A percentile compares a stretch with the other conserved stretches of the same genome.
Conservation (phyloP, 2,113 vertebrate species). For the Hypanus sabinus region DNA sequence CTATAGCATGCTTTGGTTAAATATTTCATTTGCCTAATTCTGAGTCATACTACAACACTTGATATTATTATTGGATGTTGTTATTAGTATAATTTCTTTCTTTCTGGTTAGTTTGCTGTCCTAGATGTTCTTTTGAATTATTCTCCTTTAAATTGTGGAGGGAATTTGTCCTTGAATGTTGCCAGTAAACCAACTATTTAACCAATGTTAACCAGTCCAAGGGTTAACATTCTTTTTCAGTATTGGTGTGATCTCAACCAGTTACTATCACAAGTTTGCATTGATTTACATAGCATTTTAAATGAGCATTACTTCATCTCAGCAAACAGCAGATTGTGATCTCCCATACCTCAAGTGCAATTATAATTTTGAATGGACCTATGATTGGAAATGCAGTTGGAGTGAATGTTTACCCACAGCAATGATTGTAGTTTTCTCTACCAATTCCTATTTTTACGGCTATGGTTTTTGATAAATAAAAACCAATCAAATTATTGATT, state of each 20-base stretch:
- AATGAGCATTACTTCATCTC: too few species aligned
- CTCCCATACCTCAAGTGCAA: not conserved
- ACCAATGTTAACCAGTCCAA: too few species aligned
- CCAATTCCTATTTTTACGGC: not conserved
- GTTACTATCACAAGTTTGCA: too few species aligned
- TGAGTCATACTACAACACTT: not conserved
- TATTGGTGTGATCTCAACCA: too few species aligned
- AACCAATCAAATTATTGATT: not conserved
- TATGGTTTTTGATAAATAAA: not conserved
- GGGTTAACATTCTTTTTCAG: too few species aligned
- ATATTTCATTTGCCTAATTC: too few species aligned
- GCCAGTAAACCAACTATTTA: not conserved
- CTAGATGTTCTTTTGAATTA: not conserved
- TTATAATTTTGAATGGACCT: not conserved
- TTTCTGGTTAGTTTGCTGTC: not conserved
- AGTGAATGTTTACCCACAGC: not conserved
- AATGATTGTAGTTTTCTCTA: not conserved
- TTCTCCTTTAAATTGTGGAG: not conserved
- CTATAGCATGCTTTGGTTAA: too few species aligned
- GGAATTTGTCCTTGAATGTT: not conserved
- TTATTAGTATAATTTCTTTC: too few species aligned
- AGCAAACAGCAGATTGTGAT: not conserved
- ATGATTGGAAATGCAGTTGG: not conserved
- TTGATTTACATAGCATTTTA: too few species aligned
- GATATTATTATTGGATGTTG: not conserved